Conservation (phyloP, 2,113 vertebrate genomes). For the Sclerurus mexicanus region DNA sequence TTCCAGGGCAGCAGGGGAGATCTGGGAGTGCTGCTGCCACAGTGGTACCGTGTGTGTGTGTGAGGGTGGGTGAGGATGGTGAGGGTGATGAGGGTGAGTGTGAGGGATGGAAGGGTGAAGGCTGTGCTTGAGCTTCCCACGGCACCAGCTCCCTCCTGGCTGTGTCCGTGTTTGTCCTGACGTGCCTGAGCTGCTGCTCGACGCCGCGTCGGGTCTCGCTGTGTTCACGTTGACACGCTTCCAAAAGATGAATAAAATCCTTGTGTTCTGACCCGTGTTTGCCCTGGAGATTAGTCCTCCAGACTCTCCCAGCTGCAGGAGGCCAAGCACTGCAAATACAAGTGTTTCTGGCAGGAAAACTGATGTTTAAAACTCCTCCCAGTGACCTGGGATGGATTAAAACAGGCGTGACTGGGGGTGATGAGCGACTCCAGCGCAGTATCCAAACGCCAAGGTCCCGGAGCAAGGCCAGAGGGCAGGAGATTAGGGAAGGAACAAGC, state of each 20-base stretch:
- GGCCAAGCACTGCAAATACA: neutral
- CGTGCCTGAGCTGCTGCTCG: neutral
- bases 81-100: neutral
- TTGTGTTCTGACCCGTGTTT: accelerated
- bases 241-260: neutral
- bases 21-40: neutral
- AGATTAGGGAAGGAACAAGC: neutral
- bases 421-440: accelerated
- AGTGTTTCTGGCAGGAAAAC: neutral
- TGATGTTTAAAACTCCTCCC: neutral
- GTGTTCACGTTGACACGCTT: accelerated
- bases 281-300: neutral
- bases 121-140: neutral
- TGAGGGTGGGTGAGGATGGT: neutral
- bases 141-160: neutral
- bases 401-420: neutral
- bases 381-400: neutral
- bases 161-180: neutral
- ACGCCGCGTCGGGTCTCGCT: neutral
- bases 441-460: neutral
- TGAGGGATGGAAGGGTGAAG: neutral
- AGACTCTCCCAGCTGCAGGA: neutral
- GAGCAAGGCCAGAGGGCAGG: neutral
- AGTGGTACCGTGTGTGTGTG: neutral
- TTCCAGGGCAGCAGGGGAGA: neutral